Conservation (phyloP, 2,113 vertebrate genomes). For the Puma concolor region DNA sequence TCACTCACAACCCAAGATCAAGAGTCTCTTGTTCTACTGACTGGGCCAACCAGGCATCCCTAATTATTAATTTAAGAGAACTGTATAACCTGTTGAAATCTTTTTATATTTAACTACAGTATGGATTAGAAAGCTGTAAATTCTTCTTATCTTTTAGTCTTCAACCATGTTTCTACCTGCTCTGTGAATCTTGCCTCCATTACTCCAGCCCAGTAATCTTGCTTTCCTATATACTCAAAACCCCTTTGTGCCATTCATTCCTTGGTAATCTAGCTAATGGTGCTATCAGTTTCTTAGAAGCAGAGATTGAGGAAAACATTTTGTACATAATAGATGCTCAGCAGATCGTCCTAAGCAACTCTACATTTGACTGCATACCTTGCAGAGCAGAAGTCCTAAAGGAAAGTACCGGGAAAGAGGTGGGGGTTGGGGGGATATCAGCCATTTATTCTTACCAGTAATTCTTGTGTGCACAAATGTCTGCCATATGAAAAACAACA, state of each 20-base stretch:
- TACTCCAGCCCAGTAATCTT: neutral
- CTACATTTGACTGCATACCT: neutral
- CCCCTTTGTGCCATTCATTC: neutral
- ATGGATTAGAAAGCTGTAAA: neutral
- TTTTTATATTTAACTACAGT: neutral
- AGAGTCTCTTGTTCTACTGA: neutral
- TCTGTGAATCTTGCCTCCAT: neutral
- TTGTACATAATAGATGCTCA: neutral
- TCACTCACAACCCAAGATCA: neutral
- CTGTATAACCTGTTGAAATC: neutral
- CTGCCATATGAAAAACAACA: neutral
- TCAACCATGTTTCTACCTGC: neutral
- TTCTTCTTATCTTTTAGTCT: neutral
- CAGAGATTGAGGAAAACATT: slow-evolving; percentile 5
- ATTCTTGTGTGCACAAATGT: neutral
- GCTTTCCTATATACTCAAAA: neutral
- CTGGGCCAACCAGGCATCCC: neutral
- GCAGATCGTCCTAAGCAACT: neutral
- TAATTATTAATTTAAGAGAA: neutral
- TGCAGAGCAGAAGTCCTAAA: neutral
- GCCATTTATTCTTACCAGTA: neutral
- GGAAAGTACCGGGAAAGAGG: neutral
- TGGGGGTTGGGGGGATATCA: neutral
- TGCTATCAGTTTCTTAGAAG: neutral
- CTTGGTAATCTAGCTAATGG: neutral